These are phyloP conservation scores for Andricus curvator DNA, from an alignment of 2,888 invertebrate species.

Conservation along the genomic window DNA sequence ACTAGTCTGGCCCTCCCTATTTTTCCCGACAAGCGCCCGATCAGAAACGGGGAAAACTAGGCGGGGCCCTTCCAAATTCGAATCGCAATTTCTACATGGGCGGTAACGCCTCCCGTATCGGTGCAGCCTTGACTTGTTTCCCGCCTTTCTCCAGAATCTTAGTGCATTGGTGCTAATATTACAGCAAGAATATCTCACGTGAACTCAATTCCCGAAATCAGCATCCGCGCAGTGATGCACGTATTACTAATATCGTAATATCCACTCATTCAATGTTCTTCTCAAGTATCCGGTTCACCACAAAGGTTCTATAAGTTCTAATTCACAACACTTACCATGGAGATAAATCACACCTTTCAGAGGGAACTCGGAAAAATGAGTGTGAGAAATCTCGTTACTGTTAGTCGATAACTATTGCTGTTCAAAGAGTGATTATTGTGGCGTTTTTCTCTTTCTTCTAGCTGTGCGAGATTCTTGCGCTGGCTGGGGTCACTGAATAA, in stretches of 20 bases:
- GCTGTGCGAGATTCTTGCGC: too few species aligned
- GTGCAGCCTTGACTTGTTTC: conserved; percentile 23
- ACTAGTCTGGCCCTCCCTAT: too few species aligned
- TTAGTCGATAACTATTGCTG: too few species aligned
- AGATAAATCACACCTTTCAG: background rate
- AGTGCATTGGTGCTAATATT: background rate
- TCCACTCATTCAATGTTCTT: background rate
- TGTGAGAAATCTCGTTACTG: background rate
- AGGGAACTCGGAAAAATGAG: background rate
- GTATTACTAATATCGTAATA: background rate
- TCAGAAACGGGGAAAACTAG: too few species aligned
- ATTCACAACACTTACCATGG: conserved; percentile 1
- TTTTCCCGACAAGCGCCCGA: too few species aligned
- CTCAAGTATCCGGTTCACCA: too few species aligned
- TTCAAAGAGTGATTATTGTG: too few species aligned
- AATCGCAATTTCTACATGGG: too few species aligned
- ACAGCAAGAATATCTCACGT: background rate
- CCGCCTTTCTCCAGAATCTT: background rate
- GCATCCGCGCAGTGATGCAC: background rate
- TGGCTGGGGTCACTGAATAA: too few species aligned
- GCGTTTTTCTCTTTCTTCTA: too few species aligned
- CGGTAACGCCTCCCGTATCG: conserved; percentile 12
- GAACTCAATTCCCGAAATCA: background rate
- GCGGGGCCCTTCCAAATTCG: too few species aligned
- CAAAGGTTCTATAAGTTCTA: background rate